These are phyloP conservation scores for Campylorhamphus procurvoides DNA, from an alignment of 2,113 vertebrate genomes.

Conservation along the genomic window DNA sequence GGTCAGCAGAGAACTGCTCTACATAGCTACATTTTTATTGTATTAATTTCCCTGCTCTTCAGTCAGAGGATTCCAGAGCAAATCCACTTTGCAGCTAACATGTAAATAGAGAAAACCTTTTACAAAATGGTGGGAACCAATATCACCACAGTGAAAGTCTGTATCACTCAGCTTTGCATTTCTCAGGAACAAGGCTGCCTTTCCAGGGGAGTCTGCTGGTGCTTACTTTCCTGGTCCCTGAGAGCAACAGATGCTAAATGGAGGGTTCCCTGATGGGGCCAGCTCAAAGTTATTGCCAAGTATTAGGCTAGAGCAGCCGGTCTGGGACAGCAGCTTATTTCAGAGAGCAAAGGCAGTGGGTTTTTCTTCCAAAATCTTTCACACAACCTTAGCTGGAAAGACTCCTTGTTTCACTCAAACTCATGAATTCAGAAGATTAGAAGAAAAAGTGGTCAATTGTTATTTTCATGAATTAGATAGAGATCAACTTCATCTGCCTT, in stretches of 20 bases:
- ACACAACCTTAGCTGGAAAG: background rate
- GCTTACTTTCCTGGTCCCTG: background rate
- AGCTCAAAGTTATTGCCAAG: background rate
- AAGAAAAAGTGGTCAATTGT: background rate
- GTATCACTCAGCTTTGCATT: background rate
- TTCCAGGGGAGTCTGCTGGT: background rate
- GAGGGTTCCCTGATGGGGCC: background rate
- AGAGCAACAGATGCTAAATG: background rate
- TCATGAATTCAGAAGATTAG: background rate
- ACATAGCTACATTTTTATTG: background rate
- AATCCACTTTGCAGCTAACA: background rate
- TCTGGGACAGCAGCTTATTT: background rate
- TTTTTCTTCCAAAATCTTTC: background rate
- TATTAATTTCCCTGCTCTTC: background rate
- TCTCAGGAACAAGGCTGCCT: background rate
- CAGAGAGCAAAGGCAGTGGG: background rate
- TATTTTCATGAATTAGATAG: background rate
- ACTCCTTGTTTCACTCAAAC: background rate
- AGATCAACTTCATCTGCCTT: background rate
- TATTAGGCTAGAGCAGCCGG: fast-evolving
- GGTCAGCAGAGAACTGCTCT: background rate
- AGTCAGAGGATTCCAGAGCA: background rate
- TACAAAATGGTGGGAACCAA: background rate
- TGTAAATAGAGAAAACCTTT: background rate
- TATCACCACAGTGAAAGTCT: background rate